Conservation (phyloP, 2,113 vertebrate species). For the Pachycephala philippinensis region DNA sequence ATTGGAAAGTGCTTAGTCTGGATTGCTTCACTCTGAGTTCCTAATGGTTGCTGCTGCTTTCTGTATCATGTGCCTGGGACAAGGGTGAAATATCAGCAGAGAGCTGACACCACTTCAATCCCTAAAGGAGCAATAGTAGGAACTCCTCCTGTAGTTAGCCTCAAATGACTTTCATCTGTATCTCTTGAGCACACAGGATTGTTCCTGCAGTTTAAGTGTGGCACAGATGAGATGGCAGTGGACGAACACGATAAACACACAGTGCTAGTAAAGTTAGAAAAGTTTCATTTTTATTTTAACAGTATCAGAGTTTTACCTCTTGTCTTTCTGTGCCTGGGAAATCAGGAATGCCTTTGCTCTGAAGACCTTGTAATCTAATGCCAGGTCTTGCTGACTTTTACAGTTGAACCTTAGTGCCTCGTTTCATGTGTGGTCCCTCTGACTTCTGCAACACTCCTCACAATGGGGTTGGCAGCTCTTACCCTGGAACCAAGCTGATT, state of each 20-base stretch:
- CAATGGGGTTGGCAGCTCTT: neutral
- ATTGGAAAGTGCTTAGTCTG: conserved; percentile 53
- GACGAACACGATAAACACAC: neutral
- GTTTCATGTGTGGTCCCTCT: conserved; percentile 41
- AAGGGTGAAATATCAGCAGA: neutral
- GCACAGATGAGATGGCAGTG: neutral
- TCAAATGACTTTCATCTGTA: neutral
- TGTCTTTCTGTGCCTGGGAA: neutral
- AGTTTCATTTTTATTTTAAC: neutral
- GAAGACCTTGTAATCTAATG: conserved; percentile 34
- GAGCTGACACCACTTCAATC: conserved; percentile 6
- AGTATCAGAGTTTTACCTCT: neutral
- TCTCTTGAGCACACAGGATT: neutral
- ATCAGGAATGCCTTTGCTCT: neutral
- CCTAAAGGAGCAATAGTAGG: neutral
- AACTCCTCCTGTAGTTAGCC: neutral
- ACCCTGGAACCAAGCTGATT: neutral
- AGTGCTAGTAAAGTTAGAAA: neutral
- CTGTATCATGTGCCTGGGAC: neutral
- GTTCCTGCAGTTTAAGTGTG: neutral
- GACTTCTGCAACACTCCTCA: neutral
- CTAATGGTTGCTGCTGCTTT: conserved; percentile 18
- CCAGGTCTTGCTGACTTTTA: conserved; percentile 23
- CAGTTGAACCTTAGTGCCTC: neutral
- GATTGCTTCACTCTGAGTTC: neutral